Percentiles rank a stretch among this genome's conserved stretches.
Evolutionary conservation across 2,113 vertebrate genomes (phyloP).

Genomic region (Orcinus orca): DNA sequence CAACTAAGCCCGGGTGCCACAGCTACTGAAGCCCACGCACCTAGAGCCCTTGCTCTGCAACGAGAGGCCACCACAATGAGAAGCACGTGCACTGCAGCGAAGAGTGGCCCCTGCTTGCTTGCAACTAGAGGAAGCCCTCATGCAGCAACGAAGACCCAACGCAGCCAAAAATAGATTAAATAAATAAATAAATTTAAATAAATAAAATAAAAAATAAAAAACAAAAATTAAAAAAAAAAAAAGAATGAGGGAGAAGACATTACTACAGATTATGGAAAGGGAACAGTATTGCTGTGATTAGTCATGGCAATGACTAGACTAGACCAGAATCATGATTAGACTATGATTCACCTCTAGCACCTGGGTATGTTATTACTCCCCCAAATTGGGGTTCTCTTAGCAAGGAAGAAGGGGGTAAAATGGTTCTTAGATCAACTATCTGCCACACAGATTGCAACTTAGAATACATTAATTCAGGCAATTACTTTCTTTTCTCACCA

Average conservation of each 20-base stretch:
- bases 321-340: not conserved
- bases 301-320: not conserved
- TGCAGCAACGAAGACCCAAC: too few relatives aligned
- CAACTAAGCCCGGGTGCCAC: too few relatives aligned
- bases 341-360: not conserved
- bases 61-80: too few relatives aligned
- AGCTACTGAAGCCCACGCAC: too few relatives aligned
- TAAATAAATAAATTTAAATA: too few relatives aligned
- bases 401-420: not conserved
- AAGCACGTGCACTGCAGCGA: too few relatives aligned
- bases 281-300: not conserved
- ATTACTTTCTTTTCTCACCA: not conserved
- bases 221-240: too few relatives aligned
- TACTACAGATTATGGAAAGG: not conserved
- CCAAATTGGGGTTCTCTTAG: not conserved
- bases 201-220: too few relatives aligned
- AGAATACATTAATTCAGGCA: not conserved
- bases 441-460: not conserved
- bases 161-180: too few relatives aligned
- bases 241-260: not conserved
- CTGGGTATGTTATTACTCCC: not conserved
- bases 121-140: too few relatives aligned
- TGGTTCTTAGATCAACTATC: not conserved
- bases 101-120: too few relatives aligned
- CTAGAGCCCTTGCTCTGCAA: too few relatives aligned